Evolutionary conservation across 2,797 vertebrate genomes (phyloP).

Genomic region (Morus bassanus): DNA sequence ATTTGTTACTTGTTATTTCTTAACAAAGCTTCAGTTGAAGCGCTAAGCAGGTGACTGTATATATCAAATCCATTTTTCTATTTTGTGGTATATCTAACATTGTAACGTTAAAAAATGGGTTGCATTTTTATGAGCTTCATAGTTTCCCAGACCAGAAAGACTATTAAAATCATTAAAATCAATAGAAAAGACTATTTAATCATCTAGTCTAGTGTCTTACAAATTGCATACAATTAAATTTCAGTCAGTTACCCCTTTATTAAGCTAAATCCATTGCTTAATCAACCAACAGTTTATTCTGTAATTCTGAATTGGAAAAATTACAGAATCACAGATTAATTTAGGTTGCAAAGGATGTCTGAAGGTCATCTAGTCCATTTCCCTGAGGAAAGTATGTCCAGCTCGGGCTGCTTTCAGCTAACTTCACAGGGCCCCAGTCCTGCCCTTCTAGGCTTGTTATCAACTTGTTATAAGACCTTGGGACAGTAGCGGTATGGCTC

Average conservation of each 20-base stretch:
- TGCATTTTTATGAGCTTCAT: background rate
- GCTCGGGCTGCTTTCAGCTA: background rate
- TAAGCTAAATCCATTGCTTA: background rate
- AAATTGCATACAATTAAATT: background rate
- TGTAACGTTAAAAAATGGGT: background rate
- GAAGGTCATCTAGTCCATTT: background rate
- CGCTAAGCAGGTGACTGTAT: background rate
- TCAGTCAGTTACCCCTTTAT: background rate
- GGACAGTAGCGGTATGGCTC: background rate
- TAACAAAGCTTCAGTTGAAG: background rate
- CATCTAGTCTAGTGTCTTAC: background rate
- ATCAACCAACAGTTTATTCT: background rate
- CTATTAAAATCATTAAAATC: background rate
- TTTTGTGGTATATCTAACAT: background rate
- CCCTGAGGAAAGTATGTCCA: background rate
- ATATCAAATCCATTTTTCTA: background rate
- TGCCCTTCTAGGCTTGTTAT: background rate
- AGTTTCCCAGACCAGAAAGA: background rate
- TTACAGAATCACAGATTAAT: background rate
- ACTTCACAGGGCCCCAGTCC: background rate
- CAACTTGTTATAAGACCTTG: background rate
- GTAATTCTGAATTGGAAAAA: background rate
- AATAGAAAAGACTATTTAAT: background rate
- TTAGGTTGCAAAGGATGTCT: background rate
- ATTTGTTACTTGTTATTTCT: conserved; percentile 1